phyloP scores from a whole-genome alignment of 2,797 vertebrate species.

The Cuniculus paca region DNA sequence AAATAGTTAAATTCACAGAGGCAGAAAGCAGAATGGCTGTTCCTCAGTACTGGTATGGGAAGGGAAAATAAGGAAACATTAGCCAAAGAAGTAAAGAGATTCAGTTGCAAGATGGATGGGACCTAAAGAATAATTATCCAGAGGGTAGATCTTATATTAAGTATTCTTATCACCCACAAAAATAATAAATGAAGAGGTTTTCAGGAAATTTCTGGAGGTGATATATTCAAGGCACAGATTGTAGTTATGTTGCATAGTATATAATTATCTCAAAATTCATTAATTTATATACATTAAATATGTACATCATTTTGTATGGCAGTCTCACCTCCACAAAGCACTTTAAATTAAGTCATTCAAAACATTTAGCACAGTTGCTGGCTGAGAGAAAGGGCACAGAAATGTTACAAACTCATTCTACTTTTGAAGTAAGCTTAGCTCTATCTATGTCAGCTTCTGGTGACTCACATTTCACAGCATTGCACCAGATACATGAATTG shows the following conservation, averaged over 20 bases:
- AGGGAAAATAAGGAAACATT: neutral
- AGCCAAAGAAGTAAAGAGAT: neutral
- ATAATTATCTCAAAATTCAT: neutral
- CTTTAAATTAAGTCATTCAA: neutral
- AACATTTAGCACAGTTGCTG: neutral
- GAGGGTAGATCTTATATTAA: neutral
- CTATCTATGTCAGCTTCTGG: neutral
- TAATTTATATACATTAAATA: neutral
- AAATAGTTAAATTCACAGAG: neutral
- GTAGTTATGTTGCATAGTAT: neutral
- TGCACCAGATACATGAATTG: neutral
- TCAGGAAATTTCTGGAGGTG: neutral
- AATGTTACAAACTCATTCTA: neutral
- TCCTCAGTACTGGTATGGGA: no score
- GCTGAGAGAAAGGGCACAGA: neutral
- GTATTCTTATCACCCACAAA: neutral
- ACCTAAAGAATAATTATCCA: neutral
- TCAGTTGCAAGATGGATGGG: neutral
- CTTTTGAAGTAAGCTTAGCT: neutral
- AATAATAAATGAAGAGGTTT: neutral
- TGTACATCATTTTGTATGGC: neutral
- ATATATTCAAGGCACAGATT: neutral
- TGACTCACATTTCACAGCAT: neutral
- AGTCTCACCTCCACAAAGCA: neutral
- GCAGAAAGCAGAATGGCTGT: neutral